Evolutionary conservation across 2,888 invertebrate genomes (phyloP).

Genomic region (Lutraria lutraria): DNA sequence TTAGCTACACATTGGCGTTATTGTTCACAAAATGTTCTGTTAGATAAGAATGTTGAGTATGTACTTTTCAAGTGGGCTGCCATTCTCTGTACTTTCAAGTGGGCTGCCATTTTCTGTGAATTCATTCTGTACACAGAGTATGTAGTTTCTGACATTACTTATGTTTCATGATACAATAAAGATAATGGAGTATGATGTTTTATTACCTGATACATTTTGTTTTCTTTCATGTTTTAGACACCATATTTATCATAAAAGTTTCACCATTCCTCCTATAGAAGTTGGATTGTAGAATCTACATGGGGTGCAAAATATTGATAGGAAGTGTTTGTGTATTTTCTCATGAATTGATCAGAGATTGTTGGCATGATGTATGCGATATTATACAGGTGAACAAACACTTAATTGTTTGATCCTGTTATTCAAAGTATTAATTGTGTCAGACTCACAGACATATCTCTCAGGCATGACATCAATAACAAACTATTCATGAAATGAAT

Average conservation of each 20-base stretch:
- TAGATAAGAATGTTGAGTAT: not conserved
- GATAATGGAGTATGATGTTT: not conserved
- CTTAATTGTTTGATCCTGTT: too few species aligned
- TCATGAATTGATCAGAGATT: too few species aligned
- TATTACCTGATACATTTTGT: not conserved
- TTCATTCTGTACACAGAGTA: not conserved
- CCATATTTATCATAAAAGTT: not conserved
- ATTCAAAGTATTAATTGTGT: too few species aligned
- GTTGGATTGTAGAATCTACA: too few species aligned
- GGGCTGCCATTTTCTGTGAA: not conserved
- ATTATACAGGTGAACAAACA: too few species aligned
- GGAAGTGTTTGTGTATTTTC: too few species aligned
- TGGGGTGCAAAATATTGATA: too few species aligned
- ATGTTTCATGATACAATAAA: conserved; percentile 5
- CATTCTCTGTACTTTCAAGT: not conserved
- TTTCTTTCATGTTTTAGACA: not conserved
- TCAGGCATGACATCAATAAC: too few species aligned
- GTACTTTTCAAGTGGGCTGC: not conserved
- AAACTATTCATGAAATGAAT: too few species aligned
- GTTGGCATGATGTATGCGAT: too few species aligned
- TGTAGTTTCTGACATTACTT: not conserved
- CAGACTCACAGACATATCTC: too few species aligned
- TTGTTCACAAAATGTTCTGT: not conserved
- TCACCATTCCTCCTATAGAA: not conserved
- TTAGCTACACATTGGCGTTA: not conserved